These are phyloP conservation scores for Vanessa tameamea DNA, from an alignment of 1,140 invertebrate genomes.

Conservation along the genomic window DNA sequence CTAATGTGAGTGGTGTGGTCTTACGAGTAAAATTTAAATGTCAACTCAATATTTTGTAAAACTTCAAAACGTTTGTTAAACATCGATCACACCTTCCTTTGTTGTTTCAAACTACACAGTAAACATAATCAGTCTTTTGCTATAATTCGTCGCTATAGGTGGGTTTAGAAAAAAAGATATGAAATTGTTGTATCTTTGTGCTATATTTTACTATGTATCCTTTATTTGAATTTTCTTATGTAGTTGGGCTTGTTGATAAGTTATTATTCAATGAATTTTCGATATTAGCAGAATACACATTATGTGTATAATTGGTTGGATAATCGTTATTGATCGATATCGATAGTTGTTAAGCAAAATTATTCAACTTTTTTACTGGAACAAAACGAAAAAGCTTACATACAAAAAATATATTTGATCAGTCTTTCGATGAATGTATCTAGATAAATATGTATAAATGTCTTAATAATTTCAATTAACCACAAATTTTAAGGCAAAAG, in stretches of 20 bases:
- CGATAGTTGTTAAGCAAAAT: too few species aligned
- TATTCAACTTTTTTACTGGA: too few species aligned
- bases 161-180: not conserved
- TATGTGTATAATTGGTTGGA: too few species aligned
- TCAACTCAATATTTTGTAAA: not conserved
- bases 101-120: conserved; percentile 6
- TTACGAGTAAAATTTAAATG: not conserved
- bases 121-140: not conserved
- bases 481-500: conserved; percentile 19
- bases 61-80: not conserved
- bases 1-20: too few species aligned
- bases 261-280: too few species aligned
- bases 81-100: not conserved
- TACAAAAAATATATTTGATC: too few species aligned
- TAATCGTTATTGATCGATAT: too few species aligned
- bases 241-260: too few species aligned
- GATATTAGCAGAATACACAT: too few species aligned
- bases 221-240: not conserved
- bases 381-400: too few species aligned
- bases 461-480: conserved; percentile 4
- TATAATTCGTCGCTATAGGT: not conserved
- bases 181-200: not conserved
- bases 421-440: too few species aligned
- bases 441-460: not conserved
- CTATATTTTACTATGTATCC: not conserved